Percentiles rank a stretch among this genome's conserved stretches.
phyloP scores from a whole-genome alignment of 2,113 vertebrate species.

The Seriola quinqueradiata region DNA sequence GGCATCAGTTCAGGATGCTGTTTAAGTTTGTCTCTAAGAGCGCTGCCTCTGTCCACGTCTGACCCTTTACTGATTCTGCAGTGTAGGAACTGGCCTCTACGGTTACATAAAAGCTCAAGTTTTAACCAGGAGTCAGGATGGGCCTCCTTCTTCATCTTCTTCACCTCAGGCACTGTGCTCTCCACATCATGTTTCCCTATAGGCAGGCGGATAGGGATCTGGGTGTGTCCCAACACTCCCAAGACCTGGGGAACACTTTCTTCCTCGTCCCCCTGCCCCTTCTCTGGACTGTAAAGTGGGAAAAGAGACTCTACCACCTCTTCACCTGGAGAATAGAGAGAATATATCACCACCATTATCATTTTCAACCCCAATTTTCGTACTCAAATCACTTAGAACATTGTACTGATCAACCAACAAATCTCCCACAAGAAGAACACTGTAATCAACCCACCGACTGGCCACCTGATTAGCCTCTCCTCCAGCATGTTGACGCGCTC shows the following conservation, averaged over 20 bases:
- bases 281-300: slow-evolving; percentile 60
- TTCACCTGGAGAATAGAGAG: slow-evolving; percentile 49
- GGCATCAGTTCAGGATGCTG: slow-evolving; percentile 72
- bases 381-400: background rate
- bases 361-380: background rate
- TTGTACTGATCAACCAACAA: background rate
- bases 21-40: slow-evolving; percentile 68
- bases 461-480: slow-evolving; percentile 76
- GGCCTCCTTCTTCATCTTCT: slow-evolving; percentile 68
- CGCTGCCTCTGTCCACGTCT: slow-evolving; percentile 59
- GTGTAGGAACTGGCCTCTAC: slow-evolving; percentile 75
- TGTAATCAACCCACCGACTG: slow-evolving; percentile 63
- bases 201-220: slow-evolving; percentile 78
- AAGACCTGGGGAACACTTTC: slow-evolving; percentile 70
- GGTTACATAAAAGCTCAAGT: slow-evolving; percentile 80
- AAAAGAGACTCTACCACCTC: slow-evolving; percentile 60
- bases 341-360: background rate
- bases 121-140: slow-evolving; percentile 80
- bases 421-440: background rate
- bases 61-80: slow-evolving; percentile 77
- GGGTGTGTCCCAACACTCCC: slow-evolving; percentile 80
- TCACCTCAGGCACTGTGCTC: slow-evolving; percentile 59
- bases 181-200: slow-evolving; percentile 69
- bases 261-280: slow-evolving; percentile 24
- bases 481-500: slow-evolving; percentile 75